Base-by-base conservation (phyloP, 2,113 vertebrate species). In the Piaya cayana region DNA sequence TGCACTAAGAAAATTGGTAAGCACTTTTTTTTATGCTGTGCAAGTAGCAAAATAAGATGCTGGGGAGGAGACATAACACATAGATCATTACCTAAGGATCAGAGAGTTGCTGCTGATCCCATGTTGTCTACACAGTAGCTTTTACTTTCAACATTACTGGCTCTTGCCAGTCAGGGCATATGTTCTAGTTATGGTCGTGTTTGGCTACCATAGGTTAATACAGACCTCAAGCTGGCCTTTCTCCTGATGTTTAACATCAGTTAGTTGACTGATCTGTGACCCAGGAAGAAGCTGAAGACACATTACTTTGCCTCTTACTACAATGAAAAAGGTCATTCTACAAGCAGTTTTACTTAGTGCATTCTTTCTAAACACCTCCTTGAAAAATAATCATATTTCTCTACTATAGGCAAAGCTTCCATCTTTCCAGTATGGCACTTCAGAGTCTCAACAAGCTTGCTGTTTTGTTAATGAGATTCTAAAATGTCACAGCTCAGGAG, bases 1-100 rank as follows among this genome's bases (percentile, higher is more conserved):
- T 93, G 77, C 59, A 78, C 70, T 65, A 83, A 77, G 42, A 86
- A 82, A 86, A 88, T 55, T 86, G 75, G 86, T 79, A 50, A 86
- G 64, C 23, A 2, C 12, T 16, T 12, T 37, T 82, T 53, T 72
- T 64, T 11, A 22, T 85, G 47, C 69, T 82, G 55, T 84, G 62
- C 43, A 94, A 91, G 64, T 55, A 89, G 55, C 26, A 68, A 95
- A 96, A 86, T 81, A 74, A 92, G 85, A 95, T 83, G 23, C 82
- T 58, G 12, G 43, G 75, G 37, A 83, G n/a, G 60, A 92, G 65
- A 81, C 17, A 25, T 14, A 85, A 49, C 34, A 45, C 19, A 74
- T 11, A 45, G 34, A 88, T 70, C 37, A 59, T 81, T 80, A 78
- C 43, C 56, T 43, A 70, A 71, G 62, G 32, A 78, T 53, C 36